A percentile compares a stretch with the other conserved stretches of the same genome.
Conservation (phyloP, 2,113 vertebrate genomes). For the Dicerorhinus sumatrensis region DNA sequence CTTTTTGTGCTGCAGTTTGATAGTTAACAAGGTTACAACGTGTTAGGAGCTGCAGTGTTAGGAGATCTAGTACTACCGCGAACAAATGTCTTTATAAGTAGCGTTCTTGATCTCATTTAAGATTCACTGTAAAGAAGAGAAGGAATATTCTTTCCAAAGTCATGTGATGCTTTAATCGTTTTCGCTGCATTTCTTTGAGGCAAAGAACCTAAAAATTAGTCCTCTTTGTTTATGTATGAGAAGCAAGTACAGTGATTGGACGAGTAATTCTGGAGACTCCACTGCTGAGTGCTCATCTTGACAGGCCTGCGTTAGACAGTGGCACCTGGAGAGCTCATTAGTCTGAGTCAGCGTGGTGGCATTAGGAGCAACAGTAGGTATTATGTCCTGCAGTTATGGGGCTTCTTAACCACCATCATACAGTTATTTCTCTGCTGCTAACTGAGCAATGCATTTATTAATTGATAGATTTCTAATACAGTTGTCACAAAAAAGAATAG, state of each 20-base stretch:
- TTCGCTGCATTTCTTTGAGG: constrained; percentile 39
- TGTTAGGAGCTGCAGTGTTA: neutral
- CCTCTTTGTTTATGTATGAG: neutral
- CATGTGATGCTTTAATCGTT: neutral
- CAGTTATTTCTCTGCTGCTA: constrained; percentile 69
- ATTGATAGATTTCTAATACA: constrained; percentile 46
- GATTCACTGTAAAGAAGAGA: constrained; percentile 1
- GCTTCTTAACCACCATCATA: constrained; percentile 48
- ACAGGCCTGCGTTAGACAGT: constrained; percentile 39
- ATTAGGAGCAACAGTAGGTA: constrained; percentile 39
- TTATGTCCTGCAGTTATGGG: constrained; percentile 64
- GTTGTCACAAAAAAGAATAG: neutral
- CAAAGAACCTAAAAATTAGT: neutral
- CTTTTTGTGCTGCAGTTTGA: neutral
- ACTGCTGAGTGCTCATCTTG: neutral
- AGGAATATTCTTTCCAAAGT: neutral
- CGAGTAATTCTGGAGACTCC: neutral
- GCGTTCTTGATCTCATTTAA: neutral
- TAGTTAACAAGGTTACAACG: neutral
- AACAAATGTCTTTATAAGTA: neutral
- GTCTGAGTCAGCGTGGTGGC: constrained; percentile 64
- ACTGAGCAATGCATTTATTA: constrained; percentile 57
- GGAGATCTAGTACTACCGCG: neutral
- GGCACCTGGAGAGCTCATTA: constrained; percentile 42
- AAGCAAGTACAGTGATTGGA: neutral